Conservation (phyloP, 2,888 invertebrate species). For the Andrena haemorrhoa region DNA sequence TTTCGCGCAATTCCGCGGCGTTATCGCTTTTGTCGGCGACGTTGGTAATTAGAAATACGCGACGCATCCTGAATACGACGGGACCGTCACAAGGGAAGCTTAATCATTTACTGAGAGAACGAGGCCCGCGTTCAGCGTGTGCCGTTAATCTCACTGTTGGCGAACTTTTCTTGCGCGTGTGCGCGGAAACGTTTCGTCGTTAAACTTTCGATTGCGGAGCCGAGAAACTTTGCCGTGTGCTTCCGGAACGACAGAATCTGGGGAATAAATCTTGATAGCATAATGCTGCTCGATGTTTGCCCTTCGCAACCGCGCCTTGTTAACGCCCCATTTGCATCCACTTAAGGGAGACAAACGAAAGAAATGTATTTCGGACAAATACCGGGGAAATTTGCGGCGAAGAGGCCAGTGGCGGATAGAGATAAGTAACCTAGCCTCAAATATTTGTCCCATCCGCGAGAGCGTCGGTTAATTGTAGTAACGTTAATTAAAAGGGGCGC, state of each 20-base stretch:
- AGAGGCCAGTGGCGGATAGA: conserved; percentile 33
- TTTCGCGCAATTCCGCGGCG: not conserved
- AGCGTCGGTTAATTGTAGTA: conserved; percentile 58
- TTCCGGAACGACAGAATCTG: no score
- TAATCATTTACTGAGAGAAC: not conserved
- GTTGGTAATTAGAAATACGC: not conserved
- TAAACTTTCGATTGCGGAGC: no score
- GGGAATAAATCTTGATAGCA: no score
- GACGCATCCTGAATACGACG: not conserved
- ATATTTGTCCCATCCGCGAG: conserved; percentile 49
- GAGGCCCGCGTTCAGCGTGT: not conserved
- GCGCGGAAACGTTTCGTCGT: not conserved
- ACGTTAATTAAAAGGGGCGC: conserved; percentile 56
- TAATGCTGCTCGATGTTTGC: not conserved
- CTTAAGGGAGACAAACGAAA: no score
- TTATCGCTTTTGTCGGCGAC: not conserved
- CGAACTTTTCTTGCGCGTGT: not conserved
- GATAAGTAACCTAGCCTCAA: conserved; percentile 55
- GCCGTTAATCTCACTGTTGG: not conserved
- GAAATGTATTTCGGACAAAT: conserved; percentile 25
- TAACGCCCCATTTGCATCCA: conserved; percentile 7
- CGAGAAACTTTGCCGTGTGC: no score
- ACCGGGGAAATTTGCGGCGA: conserved; percentile 27
- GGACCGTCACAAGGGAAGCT: no score
- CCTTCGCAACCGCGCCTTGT: not conserved